Base-by-base conservation (phyloP, 2,797 vertebrate species). In the Eospalax fontanierii region DNA sequence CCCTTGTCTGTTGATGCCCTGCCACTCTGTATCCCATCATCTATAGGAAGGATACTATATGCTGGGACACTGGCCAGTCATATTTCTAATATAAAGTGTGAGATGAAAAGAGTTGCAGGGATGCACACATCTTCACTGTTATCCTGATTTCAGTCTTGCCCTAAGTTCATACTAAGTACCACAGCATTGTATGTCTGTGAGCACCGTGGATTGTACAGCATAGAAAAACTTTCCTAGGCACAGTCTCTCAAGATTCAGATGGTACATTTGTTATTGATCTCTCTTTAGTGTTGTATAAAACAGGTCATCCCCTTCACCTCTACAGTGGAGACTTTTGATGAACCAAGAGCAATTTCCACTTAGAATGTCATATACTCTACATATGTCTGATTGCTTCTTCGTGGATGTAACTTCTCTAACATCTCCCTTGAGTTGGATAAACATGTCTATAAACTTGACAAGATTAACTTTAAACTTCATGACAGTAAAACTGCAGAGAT, bases 341-440 rank as follows among this genome's bases (percentile, higher is more conserved):
- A 89, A 6, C 71, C 16, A 46, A 74, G 70, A 26, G n/a, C 59
- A 43, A 46, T 96, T 93, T 95, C 78, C n/a, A 87, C n/a, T 33
- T 68, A 71, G 30, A 66, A 86, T 74, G 8, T 85, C 46, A 82
- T 18, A 66, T 28, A 50, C n/a, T 85, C 59, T 81, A 81, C 63
- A 91, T 88, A 75, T 92, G 24, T 85, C 82, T 61, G 40, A 70
- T 87, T 94, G 54, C 30, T 90, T 88, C 38, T 38, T 95, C 30
- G n/a, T 63, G 54, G 18, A 26, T 76, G 83, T 84, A 54, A 65
- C 30, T 76, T 90, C 16, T 94, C 38, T 76, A 16, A 28, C 14
- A 18, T 86, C 91, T 83, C 33, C 24, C 76, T 8, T 54, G 75
- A 74, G 78, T 81, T 89, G 83, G 12, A 54, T 38, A 15, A 75